These are phyloP conservation scores for Pseudococcus jackbeardsleyi DNA, from an alignment of 2,888 invertebrate species.

Conservation along the genomic window DNA sequence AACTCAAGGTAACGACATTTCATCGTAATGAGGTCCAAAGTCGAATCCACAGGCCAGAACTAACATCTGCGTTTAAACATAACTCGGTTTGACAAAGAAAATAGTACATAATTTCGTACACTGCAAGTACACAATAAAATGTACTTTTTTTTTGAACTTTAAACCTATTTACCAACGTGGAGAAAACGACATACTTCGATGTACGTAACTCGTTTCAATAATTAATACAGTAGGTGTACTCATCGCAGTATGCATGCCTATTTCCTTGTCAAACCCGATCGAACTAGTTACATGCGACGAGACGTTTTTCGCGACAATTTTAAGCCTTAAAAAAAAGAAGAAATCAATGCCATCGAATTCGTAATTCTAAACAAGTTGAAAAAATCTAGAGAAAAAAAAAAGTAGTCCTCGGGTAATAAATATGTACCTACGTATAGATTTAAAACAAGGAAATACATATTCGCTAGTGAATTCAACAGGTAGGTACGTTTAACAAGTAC, in stretches of 20 bases:
- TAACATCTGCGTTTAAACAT: background rate
- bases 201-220: background rate
- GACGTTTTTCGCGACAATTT: background rate
- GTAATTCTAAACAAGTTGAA: background rate
- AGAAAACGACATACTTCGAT: background rate
- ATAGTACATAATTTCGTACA: background rate
- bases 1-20: conserved; percentile 22
- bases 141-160: background rate
- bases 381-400: background rate
- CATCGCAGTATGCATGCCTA: background rate
- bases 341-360: conserved; percentile 3
- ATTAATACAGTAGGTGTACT: background rate
- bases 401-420: background rate
- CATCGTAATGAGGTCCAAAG: conserved; percentile 15
- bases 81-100: background rate
- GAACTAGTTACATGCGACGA: background rate
- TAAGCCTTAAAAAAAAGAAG: background rate
- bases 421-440: background rate
- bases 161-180: background rate
- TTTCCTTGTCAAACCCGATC: background rate
- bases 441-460: conserved; percentile 12
- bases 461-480: background rate
- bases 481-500: conserved; percentile 1
- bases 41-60: background rate
- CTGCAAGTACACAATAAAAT: background rate